These are phyloP conservation scores for Rallus crepitans DNA, from an alignment of 2,797 vertebrate genomes.

Conservation along the genomic window DNA sequence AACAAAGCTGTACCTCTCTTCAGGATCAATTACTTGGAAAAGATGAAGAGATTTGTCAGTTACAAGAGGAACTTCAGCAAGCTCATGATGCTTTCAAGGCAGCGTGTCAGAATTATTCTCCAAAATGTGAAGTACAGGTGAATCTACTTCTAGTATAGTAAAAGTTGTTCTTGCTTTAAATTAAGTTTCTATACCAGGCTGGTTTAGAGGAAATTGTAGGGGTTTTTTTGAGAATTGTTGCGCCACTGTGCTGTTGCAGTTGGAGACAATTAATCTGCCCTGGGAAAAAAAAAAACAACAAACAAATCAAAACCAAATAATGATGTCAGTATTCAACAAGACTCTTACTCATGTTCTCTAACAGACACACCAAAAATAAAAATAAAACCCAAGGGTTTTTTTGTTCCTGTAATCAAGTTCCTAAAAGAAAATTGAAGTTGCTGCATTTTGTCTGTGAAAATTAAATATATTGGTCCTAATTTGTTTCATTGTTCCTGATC, in stretches of 20 bases:
- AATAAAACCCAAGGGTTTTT: background rate
- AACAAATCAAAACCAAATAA: background rate
- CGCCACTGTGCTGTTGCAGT: background rate
- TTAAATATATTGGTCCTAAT: background rate
- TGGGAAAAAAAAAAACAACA: background rate
- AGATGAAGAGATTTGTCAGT: conserved; percentile 84
- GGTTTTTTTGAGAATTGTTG: background rate
- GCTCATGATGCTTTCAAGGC: conserved; percentile 22
- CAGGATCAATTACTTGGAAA: conserved; percentile 83
- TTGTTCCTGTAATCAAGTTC: background rate
- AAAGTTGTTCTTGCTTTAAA: background rate
- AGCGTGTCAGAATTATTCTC: conserved; percentile 76
- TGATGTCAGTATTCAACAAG: background rate
- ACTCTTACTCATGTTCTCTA: background rate
- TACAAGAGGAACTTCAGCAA: conserved; percentile 84
- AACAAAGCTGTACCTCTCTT: conserved; percentile 82
- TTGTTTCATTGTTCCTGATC: background rate
- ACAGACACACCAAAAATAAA: background rate
- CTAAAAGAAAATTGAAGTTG: background rate
- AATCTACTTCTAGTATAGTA: conserved; percentile 50
- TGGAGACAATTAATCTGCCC: background rate
- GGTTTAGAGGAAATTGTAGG: background rate
- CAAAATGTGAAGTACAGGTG: conserved; percentile 77
- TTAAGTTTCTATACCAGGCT: background rate
- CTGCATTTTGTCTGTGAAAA: background rate